phyloP scores from a whole-genome alignment of 1,140 invertebrate genomes.

The Tetramorium parvispinum region DNA sequence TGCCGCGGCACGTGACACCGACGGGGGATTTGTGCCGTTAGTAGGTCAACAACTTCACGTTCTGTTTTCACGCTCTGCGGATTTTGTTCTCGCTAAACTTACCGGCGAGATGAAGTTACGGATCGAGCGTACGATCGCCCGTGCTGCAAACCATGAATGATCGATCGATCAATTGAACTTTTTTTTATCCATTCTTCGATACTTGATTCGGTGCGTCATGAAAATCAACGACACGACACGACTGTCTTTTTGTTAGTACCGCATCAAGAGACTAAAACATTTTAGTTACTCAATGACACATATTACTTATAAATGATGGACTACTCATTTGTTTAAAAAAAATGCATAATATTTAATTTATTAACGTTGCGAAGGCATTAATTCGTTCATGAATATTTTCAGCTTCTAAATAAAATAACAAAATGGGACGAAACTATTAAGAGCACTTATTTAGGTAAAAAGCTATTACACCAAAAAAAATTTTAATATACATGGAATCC shows the following conservation, averaged over 20 bases:
- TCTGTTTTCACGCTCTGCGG: conserved; percentile 58
- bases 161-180: conserved; percentile 9
- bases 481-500: no score
- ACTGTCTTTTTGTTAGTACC: background rate
- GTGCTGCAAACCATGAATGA: background rate
- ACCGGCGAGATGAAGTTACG: conserved; percentile 30
- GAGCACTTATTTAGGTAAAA: background rate
- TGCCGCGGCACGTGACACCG: conserved; percentile 45
- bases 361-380: background rate
- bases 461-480: no score
- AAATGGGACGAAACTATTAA: background rate
- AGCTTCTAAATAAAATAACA: background rate
- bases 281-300: background rate
- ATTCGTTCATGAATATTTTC: background rate
- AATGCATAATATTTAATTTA: background rate
- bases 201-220: background rate
- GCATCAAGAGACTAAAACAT: background rate
- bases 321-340: background rate
- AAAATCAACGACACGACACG: background rate
- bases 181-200: background rate
- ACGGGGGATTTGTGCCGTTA: conserved; percentile 61
- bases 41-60: conserved; percentile 59
- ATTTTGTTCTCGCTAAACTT: conserved; percentile 59
- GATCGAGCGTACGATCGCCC: background rate
- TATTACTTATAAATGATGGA: background rate